phyloP scores from a whole-genome alignment of 1,140 invertebrate genomes.

The Trissolcus basalis region DNA sequence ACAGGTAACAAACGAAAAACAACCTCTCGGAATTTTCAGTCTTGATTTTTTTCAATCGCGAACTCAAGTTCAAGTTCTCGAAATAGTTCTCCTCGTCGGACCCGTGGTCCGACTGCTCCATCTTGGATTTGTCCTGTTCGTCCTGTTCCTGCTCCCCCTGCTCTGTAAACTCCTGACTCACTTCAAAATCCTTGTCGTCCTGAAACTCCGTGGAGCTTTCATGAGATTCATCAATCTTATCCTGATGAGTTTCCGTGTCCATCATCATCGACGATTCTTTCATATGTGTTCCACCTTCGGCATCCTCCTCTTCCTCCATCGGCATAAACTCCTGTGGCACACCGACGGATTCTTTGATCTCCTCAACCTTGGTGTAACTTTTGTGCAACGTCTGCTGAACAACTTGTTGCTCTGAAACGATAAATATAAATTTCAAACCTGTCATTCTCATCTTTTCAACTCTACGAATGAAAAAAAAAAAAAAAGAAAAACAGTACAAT shows the following conservation, averaged over 20 bases:
- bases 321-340: constrained; percentile 36
- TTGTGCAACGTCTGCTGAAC: constrained; percentile 23
- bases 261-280: no score
- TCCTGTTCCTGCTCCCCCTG: constrained; percentile 25
- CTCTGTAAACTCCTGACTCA: constrained; percentile 19
- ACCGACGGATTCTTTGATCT: constrained; percentile 24
- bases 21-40: constrained; percentile 66
- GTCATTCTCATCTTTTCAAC: no score
- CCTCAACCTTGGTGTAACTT: constrained; percentile 21
- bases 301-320: constrained; percentile 19
- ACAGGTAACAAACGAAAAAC: constrained; percentile 72
- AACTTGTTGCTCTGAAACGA: constrained; percentile 24
- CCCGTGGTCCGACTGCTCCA: constrained; percentile 42
- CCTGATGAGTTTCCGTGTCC: no score
- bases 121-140: constrained; percentile 59
- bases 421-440: no score
- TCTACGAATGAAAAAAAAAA: background rate
- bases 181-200: constrained; percentile 12
- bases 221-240: no score
- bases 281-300: no score
- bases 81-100: constrained; percentile 73
- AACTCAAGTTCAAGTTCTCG: constrained; percentile 73
- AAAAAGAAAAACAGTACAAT: no score
- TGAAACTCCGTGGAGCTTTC: no score
- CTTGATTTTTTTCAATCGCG: constrained; percentile 65